phyloP scores from a whole-genome alignment of 1,140 invertebrate genomes.

The Aphelenchoides fujianensis region DNA sequence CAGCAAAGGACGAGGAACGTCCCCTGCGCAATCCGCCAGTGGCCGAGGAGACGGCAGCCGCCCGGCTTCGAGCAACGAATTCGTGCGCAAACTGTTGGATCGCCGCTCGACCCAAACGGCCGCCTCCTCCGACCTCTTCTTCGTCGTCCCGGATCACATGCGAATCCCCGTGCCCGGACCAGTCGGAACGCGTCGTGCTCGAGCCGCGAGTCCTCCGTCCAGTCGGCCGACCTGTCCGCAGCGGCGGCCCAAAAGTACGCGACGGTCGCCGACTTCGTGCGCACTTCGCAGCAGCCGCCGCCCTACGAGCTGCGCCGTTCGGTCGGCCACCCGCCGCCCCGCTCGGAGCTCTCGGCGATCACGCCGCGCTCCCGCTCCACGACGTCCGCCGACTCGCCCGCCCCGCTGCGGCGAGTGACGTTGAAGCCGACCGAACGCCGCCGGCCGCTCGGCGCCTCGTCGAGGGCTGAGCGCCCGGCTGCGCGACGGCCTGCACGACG shows the following conservation, averaged over 20 bases:
- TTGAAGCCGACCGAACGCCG: background rate
- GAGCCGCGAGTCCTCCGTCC: background rate
- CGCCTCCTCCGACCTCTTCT: background rate
- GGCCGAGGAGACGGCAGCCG: no score
- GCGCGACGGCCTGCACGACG: background rate
- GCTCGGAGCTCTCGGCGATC: background rate
- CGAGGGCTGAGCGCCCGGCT: background rate
- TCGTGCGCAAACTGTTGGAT: background rate
- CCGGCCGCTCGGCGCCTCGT: background rate
- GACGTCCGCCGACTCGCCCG: background rate
- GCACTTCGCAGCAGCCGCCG: background rate
- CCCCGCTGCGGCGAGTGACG: background rate
- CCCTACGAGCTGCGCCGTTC: background rate
- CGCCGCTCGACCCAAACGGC: no score
- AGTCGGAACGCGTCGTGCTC: background rate
- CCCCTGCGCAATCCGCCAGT: no score
- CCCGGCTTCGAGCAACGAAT: background rate
- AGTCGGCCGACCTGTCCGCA: background rate
- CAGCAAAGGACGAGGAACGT: no score
- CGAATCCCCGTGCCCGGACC: background rate
- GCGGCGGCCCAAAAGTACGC: background rate
- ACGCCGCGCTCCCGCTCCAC: background rate
- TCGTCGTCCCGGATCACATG: background rate
- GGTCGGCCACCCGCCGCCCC: background rate
- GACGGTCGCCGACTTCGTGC: background rate